Percentiles rank a stretch among this genome's conserved stretches.
These are phyloP conservation scores for Platalea minor DNA, from an alignment of 2,797 vertebrate species.

Conservation along the genomic window DNA sequence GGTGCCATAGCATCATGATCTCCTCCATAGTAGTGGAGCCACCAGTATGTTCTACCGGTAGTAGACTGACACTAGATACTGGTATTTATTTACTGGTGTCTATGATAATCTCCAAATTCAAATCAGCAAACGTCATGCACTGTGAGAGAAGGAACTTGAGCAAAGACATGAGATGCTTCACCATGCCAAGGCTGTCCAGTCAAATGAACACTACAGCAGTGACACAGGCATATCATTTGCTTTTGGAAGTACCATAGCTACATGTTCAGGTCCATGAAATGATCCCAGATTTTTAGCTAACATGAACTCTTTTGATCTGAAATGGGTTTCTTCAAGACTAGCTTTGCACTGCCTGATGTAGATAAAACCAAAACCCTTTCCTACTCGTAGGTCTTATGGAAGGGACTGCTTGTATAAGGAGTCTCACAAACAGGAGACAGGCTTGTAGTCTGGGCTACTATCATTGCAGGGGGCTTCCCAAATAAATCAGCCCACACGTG, in stretches of 20 bases:
- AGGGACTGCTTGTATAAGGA: neutral
- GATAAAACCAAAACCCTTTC: neutral
- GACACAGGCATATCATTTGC: accelerated
- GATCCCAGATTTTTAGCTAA: neutral
- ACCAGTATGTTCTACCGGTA: accelerated
- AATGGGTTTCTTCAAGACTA: neutral
- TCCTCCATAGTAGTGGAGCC: neutral
- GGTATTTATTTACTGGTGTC: too few species aligned
- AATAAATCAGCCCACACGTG: accelerated
- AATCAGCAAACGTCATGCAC: accelerated
- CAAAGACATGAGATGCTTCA: neutral
- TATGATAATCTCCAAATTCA: neutral
- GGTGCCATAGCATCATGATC: neutral
- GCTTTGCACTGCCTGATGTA: neutral
- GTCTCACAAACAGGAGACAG: neutral
- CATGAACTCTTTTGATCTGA: neutral
- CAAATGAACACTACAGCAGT: accelerated
- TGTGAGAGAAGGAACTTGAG: neutral
- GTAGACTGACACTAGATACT: accelerated
- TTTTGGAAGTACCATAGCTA: neutral
- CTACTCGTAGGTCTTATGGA: accelerated
- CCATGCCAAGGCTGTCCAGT: neutral
- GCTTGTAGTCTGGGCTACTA: neutral
- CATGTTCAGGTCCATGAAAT: accelerated
- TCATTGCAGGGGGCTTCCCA: neutral